phyloP scores from a whole-genome alignment of 2,888 invertebrate genomes.

The Trichopoda pennipes region DNA sequence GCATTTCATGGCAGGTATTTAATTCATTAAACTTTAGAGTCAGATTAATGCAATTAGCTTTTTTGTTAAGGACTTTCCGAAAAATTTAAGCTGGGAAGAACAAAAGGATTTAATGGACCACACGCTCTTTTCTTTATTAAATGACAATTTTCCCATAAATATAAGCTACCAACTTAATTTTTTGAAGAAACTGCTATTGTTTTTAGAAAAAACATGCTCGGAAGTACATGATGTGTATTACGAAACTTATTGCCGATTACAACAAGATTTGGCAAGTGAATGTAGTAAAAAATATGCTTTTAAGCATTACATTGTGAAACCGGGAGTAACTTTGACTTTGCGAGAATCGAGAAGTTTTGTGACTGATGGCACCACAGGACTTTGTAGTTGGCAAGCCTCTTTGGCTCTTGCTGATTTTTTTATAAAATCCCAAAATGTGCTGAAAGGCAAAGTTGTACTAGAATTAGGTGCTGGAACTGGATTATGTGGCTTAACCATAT shows the following conservation, averaged over 20 bases:
- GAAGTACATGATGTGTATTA: conserved; percentile 87
- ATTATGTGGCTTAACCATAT: conserved; percentile 85
- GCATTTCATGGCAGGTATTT: conserved; percentile 74
- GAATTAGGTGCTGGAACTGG: conserved; percentile 91
- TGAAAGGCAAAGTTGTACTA: conserved; percentile 83
- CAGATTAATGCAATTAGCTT: background rate
- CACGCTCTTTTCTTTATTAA: conserved; percentile 83
- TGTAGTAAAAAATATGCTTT: conserved; percentile 81
- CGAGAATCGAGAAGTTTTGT: conserved; percentile 88
- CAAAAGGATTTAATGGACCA: conserved; percentile 84
- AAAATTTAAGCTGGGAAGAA: conserved; percentile 79
- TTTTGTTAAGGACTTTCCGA: conserved; percentile 56
- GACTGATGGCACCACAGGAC: conserved; percentile 86
- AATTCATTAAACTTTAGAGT: background rate
- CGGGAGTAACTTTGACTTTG: conserved; percentile 82
- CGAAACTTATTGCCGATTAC: conserved; percentile 82
- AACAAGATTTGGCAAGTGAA: conserved; percentile 67
- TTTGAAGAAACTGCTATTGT: conserved; percentile 84
- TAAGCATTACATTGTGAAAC: conserved; percentile 83
- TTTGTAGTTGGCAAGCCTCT: conserved; percentile 90
- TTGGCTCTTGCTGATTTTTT: conserved; percentile 88
- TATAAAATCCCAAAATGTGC: conserved; percentile 82
- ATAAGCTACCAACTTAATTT: conserved; percentile 85
- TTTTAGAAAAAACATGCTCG: conserved; percentile 82
- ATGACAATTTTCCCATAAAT: conserved; percentile 84